A percentile compares a stretch with the other conserved stretches of the same genome.
phyloP scores from a whole-genome alignment of 35 echinoderm and acorn worm species.

The Diadema setosum region DNA sequence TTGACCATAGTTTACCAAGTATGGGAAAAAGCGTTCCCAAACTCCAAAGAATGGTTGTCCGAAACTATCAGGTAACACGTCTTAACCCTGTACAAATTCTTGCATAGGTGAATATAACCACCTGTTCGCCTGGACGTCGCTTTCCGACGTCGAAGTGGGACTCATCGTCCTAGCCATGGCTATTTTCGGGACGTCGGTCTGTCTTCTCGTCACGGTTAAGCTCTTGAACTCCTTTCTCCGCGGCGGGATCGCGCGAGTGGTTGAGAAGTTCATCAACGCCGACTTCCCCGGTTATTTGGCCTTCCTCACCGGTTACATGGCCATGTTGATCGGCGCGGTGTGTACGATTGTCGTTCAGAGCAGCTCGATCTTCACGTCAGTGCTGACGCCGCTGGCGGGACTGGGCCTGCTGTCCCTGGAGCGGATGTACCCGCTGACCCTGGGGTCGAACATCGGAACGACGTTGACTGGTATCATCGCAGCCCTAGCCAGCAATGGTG shows the following conservation, averaged over 20 bases:
- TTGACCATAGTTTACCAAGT: not conserved
- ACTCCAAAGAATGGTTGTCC: not conserved
- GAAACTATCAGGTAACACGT: not conserved
- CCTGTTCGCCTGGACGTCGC: conserved; percentile 55
- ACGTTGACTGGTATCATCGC: conserved; percentile 75
- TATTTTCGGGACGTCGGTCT: conserved; percentile 47
- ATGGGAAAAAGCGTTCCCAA: not conserved
- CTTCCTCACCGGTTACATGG: conserved; percentile 81
- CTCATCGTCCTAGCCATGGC: conserved; percentile 60
- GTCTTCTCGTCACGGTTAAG: conserved; percentile 79
- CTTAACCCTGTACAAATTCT: not conserved
- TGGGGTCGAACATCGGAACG: conserved; percentile 83
- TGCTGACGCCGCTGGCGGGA: conserved; percentile 84
- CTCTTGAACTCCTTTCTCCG: conserved; percentile 80
- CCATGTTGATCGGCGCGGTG: conserved; percentile 76
- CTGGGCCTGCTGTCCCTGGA: conserved; percentile 85
- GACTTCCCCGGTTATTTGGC: conserved; percentile 72
- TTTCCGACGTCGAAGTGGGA: conserved; percentile 65
- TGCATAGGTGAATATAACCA: conserved; percentile 66
- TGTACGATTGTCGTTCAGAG: conserved; percentile 91
- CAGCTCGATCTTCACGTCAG: conserved; percentile 94
- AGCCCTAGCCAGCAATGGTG: conserved; percentile 65
- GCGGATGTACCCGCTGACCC: conserved; percentile 76
- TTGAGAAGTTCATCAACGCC: conserved; percentile 75
- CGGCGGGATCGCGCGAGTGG: conserved; percentile 60